phyloP scores from a whole-genome alignment of 1,140 invertebrate genomes.

The Orchestia grillus region DNA sequence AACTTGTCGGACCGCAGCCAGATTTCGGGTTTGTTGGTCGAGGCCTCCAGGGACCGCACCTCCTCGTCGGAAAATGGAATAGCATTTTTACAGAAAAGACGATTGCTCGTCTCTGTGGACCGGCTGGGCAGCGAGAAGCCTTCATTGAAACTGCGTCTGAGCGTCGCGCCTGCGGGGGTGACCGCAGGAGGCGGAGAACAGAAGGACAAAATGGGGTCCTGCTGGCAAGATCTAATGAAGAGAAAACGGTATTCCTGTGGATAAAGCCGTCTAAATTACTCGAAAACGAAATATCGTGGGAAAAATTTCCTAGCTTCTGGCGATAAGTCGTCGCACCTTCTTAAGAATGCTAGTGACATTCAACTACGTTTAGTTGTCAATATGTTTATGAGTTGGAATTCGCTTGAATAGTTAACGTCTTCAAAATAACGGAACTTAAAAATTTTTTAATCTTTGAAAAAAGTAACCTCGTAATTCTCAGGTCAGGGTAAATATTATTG shows the following conservation, averaged over 20 bases:
- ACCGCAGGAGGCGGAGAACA: too few relatives aligned
- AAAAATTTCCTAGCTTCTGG: not conserved
- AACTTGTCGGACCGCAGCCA: slow-evolving; percentile 42
- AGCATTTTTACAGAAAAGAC: slow-evolving; percentile 13
- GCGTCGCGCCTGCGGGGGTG: not conserved
- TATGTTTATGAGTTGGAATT: too few relatives aligned
- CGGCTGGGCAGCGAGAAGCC: not conserved
- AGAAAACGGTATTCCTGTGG: not conserved
- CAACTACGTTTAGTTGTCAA: not conserved
- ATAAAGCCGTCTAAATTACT: not conserved
- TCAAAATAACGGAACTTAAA: too few relatives aligned
- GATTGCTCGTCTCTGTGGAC: not conserved
- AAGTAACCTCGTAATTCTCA: too few relatives aligned
- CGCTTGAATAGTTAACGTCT: too few relatives aligned
- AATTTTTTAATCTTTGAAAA: too few relatives aligned
- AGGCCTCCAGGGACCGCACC: not conserved
- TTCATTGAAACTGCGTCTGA: not conserved
- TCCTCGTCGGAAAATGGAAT: slow-evolving; percentile 21
- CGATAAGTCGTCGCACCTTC: not conserved
- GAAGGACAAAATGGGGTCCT: not conserved
- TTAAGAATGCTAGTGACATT: not conserved
- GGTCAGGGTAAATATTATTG: too few relatives aligned
- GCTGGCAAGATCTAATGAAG: not conserved
- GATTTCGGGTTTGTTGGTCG: slow-evolving; percentile 46
- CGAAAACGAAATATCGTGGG: not conserved